Evolutionary conservation across 2,888 invertebrate species (phyloP).

Genomic region (Matsumyia berberina): DNA sequence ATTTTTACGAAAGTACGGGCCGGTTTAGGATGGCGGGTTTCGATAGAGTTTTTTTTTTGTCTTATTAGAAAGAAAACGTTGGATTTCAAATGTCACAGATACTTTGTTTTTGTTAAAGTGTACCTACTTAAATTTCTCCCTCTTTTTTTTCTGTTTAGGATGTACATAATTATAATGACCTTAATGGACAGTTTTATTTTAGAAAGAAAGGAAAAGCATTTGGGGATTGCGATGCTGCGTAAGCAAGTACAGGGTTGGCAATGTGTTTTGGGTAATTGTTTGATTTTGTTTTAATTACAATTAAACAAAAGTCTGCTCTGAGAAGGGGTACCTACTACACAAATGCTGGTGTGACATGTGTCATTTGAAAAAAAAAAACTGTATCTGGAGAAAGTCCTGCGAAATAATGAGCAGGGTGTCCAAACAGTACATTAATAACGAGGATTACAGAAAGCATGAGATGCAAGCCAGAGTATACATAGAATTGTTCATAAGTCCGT

Average conservation of each 20-base stretch:
- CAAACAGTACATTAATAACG: no score
- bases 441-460: no score
- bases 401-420: not conserved
- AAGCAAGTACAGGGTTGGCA: not conserved
- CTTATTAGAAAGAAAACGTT: not conserved
- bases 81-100: constrained; percentile 3
- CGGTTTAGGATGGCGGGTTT: constrained; percentile 1
- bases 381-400: not conserved
- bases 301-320: not conserved
- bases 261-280: not conserved
- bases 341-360: constrained; percentile 11
- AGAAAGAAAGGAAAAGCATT: not conserved
- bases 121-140: not conserved
- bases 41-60: not conserved
- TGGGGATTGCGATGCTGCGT: not conserved
- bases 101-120: not conserved
- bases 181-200: constrained; percentile 7
- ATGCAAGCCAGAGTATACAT: no score
- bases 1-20: constrained; percentile 18
- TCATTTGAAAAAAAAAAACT: not conserved
- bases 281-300: constrained; percentile 7
- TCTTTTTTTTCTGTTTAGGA: not conserved
- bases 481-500: no score
- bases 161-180: constrained; percentile 13
- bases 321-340: not conserved